Percentiles rank a stretch among this genome's conserved stretches.
These are phyloP conservation scores for Corvus cornix DNA, from an alignment of 2,113 vertebrate species.

Conservation along the genomic window DNA sequence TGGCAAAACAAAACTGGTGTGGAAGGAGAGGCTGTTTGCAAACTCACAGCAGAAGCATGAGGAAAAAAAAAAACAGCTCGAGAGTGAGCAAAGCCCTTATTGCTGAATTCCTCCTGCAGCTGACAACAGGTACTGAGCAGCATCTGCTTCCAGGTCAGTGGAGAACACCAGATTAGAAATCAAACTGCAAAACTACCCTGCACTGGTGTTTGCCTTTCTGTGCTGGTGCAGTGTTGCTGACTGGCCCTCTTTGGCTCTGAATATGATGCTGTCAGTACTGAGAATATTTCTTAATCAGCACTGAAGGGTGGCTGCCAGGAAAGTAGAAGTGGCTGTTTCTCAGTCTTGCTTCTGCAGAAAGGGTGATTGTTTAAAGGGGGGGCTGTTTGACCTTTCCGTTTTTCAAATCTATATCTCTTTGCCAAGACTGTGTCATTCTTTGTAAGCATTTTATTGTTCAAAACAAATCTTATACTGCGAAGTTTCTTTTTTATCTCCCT, in stretches of 20 bases:
- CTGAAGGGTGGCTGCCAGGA: conserved; percentile 52
- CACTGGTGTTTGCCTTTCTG: background rate
- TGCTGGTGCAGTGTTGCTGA: background rate
- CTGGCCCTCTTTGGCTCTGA: conserved; percentile 33
- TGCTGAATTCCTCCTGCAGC: background rate
- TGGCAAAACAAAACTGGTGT: background rate
- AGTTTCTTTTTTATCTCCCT: background rate
- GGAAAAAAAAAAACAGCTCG: background rate
- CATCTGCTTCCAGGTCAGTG: background rate
- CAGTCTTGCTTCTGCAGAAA: conserved; percentile 33
- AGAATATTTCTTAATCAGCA: conserved; percentile 64
- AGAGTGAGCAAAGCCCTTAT: background rate
- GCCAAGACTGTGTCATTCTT: conserved; percentile 41
- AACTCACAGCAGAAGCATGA: background rate
- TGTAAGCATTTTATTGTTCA: conserved; percentile 49
- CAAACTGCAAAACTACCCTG: background rate
- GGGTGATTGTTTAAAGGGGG: background rate
- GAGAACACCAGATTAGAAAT: background rate
- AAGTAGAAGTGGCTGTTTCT: conserved; percentile 56
- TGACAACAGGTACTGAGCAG: background rate
- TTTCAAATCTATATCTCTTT: conserved; percentile 27
- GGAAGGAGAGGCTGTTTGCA: background rate
- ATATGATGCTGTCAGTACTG: conserved; percentile 57
- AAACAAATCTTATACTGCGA: conserved; percentile 23
- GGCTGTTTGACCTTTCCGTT: conserved; percentile 44